Percentiles rank a stretch among this genome's conserved stretches.
Conservation (phyloP, 2,888 invertebrate species). For the Sarcophaga variegata region DNA sequence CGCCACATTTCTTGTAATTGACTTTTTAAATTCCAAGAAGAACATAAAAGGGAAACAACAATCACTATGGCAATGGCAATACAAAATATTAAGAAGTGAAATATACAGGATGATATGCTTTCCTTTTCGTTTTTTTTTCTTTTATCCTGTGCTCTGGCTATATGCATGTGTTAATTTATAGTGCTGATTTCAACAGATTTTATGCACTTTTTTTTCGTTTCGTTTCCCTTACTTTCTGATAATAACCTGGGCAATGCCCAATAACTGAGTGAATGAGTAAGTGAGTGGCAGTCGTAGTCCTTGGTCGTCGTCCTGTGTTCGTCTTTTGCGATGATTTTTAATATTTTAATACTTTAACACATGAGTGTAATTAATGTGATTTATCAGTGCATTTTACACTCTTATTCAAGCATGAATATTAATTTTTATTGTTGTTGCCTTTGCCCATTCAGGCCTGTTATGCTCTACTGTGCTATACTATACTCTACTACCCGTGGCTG, state of each 20-base stretch:
- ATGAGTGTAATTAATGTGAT: constrained; percentile 67
- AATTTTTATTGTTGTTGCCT: constrained; percentile 58
- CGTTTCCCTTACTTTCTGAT: no score
- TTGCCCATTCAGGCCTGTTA: not conserved
- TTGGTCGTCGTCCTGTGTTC: not conserved
- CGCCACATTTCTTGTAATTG: constrained; percentile 26
- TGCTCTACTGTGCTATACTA: not conserved
- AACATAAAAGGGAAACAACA: constrained; percentile 1
- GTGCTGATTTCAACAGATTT: not conserved
- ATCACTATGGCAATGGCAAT: constrained; percentile 6
- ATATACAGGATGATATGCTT: not conserved
- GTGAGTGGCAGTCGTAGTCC: not conserved
- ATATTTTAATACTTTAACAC: constrained; percentile 65
- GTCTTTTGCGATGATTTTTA: constrained; percentile 55
- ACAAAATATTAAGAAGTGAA: no score
- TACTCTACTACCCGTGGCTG: not conserved
- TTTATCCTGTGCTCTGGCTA: not conserved
- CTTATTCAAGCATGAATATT: constrained; percentile 62
- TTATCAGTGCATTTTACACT: constrained; percentile 66
- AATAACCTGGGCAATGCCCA: no score
- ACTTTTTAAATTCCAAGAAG: constrained; percentile 32
- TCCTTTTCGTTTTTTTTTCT: not conserved
- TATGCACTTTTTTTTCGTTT: not conserved
- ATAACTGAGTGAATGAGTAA: not conserved
- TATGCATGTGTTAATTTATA: not conserved